Percentiles rank a stretch among this genome's conserved stretches.
Evolutionary conservation across 2,888 invertebrate species (phyloP).

Genomic region (Mimumesa dahlbomi): DNA sequence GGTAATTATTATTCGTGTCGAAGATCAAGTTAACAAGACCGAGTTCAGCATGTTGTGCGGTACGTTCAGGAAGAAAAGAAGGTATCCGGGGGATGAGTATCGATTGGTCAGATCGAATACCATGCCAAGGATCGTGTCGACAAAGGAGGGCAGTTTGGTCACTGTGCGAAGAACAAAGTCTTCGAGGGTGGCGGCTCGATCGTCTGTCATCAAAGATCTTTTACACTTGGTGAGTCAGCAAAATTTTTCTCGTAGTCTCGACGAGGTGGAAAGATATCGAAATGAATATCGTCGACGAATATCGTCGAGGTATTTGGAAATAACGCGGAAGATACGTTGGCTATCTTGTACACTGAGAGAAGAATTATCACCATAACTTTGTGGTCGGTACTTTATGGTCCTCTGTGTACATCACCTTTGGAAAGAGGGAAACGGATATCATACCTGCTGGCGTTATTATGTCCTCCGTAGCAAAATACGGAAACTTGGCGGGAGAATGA

Average conservation of each 20-base stretch:
- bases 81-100: slow-evolving; percentile 73
- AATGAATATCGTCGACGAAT: slow-evolving; percentile 13
- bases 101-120: slow-evolving; percentile 70
- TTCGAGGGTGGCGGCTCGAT: slow-evolving; percentile 54
- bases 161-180: slow-evolving; percentile 61
- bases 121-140: slow-evolving; percentile 64
- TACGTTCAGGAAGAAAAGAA: slow-evolving; percentile 70
- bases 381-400: neutral
- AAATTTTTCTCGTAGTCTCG: too few species aligned
- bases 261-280: too few species aligned
- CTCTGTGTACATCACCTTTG: slow-evolving; percentile 3
- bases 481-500: too few species aligned
- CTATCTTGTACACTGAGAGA: neutral
- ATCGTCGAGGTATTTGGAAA: slow-evolving; percentile 1
- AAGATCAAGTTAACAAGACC: neutral
- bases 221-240: slow-evolving; percentile 72
- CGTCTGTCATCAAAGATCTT: slow-evolving; percentile 65
- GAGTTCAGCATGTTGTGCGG: slow-evolving; percentile 76
- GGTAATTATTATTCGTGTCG: neutral
- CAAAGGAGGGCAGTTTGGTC: slow-evolving; percentile 60
- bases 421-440: too few species aligned
- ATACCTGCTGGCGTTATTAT: too few species aligned
- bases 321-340: neutral
- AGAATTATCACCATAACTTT: slow-evolving; percentile 17
- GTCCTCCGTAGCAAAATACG: too few species aligned